Evolutionary conservation across 2,797 vertebrate genomes (phyloP).

Genomic region (Rhyacichthys aspro): DNA sequence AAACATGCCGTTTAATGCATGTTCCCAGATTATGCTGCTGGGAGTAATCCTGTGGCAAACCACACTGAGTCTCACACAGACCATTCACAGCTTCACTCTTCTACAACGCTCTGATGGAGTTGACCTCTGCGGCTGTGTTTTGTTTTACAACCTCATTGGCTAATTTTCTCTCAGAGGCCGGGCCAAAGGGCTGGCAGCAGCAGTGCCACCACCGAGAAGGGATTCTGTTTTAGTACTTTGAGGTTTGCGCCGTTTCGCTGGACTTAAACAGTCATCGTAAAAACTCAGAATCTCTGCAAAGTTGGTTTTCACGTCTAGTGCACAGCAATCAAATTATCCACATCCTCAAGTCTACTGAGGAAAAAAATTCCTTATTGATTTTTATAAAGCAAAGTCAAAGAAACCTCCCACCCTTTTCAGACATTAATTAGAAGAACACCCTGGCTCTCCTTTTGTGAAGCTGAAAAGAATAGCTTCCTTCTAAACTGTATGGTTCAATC

Average conservation of each 20-base stretch:
- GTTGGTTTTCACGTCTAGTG: slow-evolving; percentile 37
- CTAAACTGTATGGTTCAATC: slow-evolving; percentile 47
- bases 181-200: slow-evolving; percentile 28
- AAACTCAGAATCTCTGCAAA: slow-evolving; percentile 37
- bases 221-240: slow-evolving; percentile 17
- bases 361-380: slow-evolving; percentile 37
- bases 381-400: slow-evolving; percentile 28
- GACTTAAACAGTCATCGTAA: slow-evolving; percentile 36
- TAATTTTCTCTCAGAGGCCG: slow-evolving; percentile 36
- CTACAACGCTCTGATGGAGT: slow-evolving; percentile 39
- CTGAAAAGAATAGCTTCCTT: slow-evolving; percentile 36
- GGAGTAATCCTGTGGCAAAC: slow-evolving; percentile 61
- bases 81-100: slow-evolving; percentile 55
- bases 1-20: slow-evolving; percentile 44
- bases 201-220: slow-evolving; percentile 26
- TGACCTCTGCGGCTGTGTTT: slow-evolving; percentile 60
- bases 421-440: slow-evolving; percentile 17
- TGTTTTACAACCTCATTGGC: slow-evolving; percentile 57
- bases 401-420: slow-evolving; percentile 17
- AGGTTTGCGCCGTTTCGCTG: slow-evolving; percentile 44
- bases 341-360: slow-evolving; percentile 12
- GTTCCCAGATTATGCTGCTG: slow-evolving; percentile 28
- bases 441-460: slow-evolving; percentile 5
- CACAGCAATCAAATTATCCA: slow-evolving; percentile 14
- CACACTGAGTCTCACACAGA: slow-evolving; percentile 36